These are phyloP conservation scores for Mamestra brassicae DNA, from an alignment of 2,888 invertebrate genomes.

Conservation along the genomic window DNA sequence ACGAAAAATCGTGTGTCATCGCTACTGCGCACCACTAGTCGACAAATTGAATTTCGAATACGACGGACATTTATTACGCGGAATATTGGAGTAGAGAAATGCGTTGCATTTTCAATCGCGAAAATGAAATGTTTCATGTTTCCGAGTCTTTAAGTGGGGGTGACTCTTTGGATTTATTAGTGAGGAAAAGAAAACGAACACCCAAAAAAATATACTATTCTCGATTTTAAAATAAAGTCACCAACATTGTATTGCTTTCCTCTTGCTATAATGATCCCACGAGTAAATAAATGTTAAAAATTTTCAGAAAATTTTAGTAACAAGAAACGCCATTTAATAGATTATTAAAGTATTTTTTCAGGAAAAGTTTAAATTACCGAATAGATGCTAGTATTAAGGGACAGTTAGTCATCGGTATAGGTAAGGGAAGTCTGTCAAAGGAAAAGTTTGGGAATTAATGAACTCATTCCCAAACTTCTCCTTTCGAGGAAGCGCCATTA, in stretches of 20 bases:
- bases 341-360: too few relatives aligned
- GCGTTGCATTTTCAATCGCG: neutral
- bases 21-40: constrained; percentile 69
- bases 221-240: too few relatives aligned
- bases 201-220: neutral
- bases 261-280: neutral
- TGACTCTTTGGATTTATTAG: neutral
- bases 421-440: too few relatives aligned
- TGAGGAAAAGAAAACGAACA: too few relatives aligned
- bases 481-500: too few relatives aligned
- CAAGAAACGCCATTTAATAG: too few relatives aligned
- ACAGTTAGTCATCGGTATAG: too few relatives aligned
- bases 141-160: neutral
- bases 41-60: constrained; percentile 78
- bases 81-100: constrained; percentile 6
- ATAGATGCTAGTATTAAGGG: too few relatives aligned
- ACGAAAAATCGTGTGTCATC: constrained; percentile 81
- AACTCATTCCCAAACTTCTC: too few relatives aligned
- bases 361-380: too few relatives aligned
- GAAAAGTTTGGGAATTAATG: too few relatives aligned
- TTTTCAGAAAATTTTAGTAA: too few relatives aligned
- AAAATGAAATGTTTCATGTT: neutral
- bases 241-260: neutral
- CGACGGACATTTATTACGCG: constrained; percentile 40
- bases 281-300: neutral